Percentiles rank a stretch among this genome's conserved stretches.
Evolutionary conservation across 2,888 invertebrate genomes (phyloP).

Genomic region (Archaeoteleia sp.): DNA sequence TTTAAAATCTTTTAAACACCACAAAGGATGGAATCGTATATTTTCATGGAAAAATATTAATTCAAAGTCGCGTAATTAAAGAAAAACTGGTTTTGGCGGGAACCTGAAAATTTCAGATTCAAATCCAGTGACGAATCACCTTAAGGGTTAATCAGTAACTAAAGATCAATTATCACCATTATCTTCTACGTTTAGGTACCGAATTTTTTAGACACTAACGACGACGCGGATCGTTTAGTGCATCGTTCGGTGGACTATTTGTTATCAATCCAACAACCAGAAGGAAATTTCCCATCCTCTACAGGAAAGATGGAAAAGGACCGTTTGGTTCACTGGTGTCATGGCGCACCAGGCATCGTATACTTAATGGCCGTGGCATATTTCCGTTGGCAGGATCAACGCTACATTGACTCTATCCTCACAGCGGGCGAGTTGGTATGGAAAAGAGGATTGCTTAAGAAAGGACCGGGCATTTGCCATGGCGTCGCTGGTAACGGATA

Average conservation of each 20-base stretch:
- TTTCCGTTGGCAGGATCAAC: constrained; percentile 82
- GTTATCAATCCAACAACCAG: constrained; percentile 80
- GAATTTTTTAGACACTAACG: constrained; percentile 78
- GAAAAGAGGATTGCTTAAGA: constrained; percentile 87
- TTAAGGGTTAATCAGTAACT: neutral
- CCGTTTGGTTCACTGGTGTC: constrained; percentile 92
- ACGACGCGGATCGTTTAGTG: constrained; percentile 78
- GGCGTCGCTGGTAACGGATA: constrained; percentile 91
- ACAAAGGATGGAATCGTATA: too few species aligned
- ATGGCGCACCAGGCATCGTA: constrained; percentile 89
- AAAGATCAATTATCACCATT: too few species aligned
- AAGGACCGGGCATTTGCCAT: constrained; percentile 94
- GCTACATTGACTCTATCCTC: constrained; percentile 82
- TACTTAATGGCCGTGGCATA: constrained; percentile 90
- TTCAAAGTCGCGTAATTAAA: too few species aligned
- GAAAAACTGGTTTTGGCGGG: too few species aligned
- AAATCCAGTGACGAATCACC: too few species aligned
- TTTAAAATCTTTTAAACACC: neutral
- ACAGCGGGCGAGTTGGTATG: constrained; percentile 86
- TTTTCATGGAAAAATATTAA: too few species aligned
- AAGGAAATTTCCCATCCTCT: constrained; percentile 86
- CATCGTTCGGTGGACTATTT: constrained; percentile 82
- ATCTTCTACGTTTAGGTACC: constrained; percentile 58
- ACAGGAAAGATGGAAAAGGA: constrained; percentile 82
- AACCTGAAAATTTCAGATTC: too few species aligned